Evolutionary conservation across 2,113 vertebrate genomes (phyloP).

Genomic region (Lichenostomus cassidix): DNA sequence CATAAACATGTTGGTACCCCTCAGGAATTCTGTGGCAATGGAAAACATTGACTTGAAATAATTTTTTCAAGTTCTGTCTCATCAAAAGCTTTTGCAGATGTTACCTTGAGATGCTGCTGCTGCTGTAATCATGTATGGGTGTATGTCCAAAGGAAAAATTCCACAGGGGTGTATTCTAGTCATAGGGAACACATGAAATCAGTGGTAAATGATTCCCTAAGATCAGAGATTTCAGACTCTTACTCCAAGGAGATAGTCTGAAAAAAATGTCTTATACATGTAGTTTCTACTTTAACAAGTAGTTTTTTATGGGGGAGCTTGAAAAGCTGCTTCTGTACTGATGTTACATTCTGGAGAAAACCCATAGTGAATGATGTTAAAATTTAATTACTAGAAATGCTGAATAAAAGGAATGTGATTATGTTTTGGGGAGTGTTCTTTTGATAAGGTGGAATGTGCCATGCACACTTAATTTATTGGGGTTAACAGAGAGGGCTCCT

Average conservation of each 20-base stretch:
- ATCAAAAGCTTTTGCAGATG: neutral
- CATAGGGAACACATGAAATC: neutral
- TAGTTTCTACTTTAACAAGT: neutral
- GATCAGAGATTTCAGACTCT: neutral
- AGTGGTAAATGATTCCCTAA: neutral
- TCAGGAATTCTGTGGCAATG: neutral
- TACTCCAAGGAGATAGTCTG: neutral
- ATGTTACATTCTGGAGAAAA: neutral
- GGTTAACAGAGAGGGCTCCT: neutral
- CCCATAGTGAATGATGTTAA: neutral
- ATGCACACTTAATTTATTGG: neutral
- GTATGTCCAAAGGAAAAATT: neutral
- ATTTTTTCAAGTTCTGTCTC: neutral
- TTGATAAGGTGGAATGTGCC: conserved; percentile 40
- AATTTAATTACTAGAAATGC: neutral
- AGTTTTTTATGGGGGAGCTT: neutral
- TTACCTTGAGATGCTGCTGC: neutral
- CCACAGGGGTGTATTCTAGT: neutral
- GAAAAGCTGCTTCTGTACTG: neutral
- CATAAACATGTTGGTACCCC: neutral
- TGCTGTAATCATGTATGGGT: neutral
- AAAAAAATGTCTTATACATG: rapidly evolving
- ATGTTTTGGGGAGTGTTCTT: conserved; percentile 21
- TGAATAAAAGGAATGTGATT: neutral
- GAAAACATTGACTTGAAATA: neutral